Evolutionary conservation across 2,113 vertebrate species (phyloP).

Genomic region (Myocastor coypus): DNA sequence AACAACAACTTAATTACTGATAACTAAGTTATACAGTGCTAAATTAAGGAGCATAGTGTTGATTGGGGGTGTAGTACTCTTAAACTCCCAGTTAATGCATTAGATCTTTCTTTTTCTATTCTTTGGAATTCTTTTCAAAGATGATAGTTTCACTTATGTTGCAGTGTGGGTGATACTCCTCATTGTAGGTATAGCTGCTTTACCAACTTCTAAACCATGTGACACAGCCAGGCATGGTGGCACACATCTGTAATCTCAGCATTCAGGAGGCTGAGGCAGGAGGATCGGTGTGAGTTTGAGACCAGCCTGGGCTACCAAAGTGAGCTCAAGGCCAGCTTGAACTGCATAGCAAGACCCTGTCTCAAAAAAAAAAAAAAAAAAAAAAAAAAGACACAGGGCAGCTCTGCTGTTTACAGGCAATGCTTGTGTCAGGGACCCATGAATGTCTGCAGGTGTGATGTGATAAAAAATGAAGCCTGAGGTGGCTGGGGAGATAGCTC

Average conservation of each 20-base stretch:
- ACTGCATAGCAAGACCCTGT: no score
- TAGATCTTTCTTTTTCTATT: neutral
- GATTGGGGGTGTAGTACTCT: no score
- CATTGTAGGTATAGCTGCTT: neutral
- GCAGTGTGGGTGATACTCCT: neutral
- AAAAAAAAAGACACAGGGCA: neutral
- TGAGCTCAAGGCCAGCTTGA: no score
- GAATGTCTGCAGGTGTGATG: neutral
- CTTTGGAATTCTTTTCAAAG: neutral
- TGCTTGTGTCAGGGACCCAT: no score
- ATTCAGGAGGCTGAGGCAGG: no score
- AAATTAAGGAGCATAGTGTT: neutral
- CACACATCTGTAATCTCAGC: no score
- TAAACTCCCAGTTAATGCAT: neutral
- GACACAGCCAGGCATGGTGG: no score
- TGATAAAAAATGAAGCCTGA: neutral
- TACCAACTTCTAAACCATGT: neutral
- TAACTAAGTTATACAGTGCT: neutral
- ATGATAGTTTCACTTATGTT: neutral
- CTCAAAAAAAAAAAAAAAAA: no score
- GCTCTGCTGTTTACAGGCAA: no score
- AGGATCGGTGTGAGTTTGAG: no score
- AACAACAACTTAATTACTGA: conserved; percentile 1
- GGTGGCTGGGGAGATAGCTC: no score
- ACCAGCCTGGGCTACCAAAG: no score